Evolutionary conservation across 2,797 vertebrate species (phyloP), one percentile per base, ranked within the genome.

Genomic region (Sphenodon punctatus): DNA sequence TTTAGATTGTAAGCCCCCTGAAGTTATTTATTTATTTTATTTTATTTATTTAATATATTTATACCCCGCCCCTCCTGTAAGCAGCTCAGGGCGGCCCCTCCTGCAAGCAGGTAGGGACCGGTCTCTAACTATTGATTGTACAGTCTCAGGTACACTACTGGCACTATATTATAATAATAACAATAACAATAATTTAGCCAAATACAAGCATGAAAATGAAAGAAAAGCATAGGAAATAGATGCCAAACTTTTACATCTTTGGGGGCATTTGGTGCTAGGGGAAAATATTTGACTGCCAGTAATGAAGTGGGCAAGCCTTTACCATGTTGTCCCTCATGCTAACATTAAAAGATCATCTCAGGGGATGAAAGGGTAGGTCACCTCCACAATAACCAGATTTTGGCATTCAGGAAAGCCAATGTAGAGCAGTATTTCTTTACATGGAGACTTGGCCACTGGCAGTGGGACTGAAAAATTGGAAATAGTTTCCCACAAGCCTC

Each of bases 301-400:
- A 14, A 56, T 36, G 22, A 20, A 34, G 34, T 0, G 0, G 9
- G 61, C 12, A 43, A 3, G 2, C 4, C 13, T 49, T 6, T 11
- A 16, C 53, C 6, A 32, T 10, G 55, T 17, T 6, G 8, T 17
- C 16, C 32, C 8, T 55, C 30, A 55, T 17, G 19, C 17, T 20
- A 53, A 32, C 30, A 55, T 55, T 30, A 30, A 19, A 3, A 20
- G 9, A 53, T 30, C 17, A 55, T 30, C 53, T 55, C 30, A 32
- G 30, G 30, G 10, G 25, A 30, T 5, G 2, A 55, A 55, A 20
- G 30, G 16, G 53, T 55, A 19, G 30, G 55, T 13, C 25, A 76
- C 13, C 13, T 22, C 39, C 48, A 45, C 3, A 64, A 23, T 5
- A 67, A 2, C 2, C 17, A 5, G 19, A 69, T 59, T 32, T 82